These are phyloP conservation scores for Aphelocoma californica DNA, from an alignment of 2,797 vertebrate genomes.

Conservation along the genomic window DNA sequence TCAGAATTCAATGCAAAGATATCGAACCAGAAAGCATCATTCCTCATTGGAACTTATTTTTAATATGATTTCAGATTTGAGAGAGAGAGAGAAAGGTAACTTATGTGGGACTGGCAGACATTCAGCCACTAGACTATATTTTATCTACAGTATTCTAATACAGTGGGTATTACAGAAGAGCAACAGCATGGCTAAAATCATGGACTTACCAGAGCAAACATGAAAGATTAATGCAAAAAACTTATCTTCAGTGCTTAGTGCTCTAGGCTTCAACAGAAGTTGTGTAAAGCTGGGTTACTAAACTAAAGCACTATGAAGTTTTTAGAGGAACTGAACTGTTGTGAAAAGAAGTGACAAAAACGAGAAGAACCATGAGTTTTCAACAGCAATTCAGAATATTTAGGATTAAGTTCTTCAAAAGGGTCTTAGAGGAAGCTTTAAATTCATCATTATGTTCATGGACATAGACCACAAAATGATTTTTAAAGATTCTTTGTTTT, in stretches of 20 bases:
- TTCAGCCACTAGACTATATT: background rate
- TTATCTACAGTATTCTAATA: background rate
- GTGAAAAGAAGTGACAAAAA: background rate
- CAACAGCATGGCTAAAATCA: background rate
- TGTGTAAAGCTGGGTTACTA: background rate
- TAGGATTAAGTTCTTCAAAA: background rate
- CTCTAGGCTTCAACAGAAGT: background rate
- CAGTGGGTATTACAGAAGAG: background rate
- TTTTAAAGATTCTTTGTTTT: background rate
- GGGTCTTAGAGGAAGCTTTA: background rate
- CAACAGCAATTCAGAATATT: background rate
- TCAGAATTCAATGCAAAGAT: background rate
- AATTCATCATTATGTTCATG: background rate
- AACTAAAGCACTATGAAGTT: background rate
- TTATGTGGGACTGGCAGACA: background rate
- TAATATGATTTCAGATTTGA: background rate
- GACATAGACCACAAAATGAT: background rate
- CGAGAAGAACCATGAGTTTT: background rate
- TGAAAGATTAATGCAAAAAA: background rate
- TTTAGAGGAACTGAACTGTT: background rate
- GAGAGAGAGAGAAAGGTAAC: background rate
- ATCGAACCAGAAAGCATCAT: background rate
- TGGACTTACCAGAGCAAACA: background rate
- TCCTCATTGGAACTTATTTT: background rate
- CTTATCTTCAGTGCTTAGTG: background rate